A percentile compares a stretch with the other conserved stretches of the same genome.
These are phyloP conservation scores for Pseudopleuronectes americanus DNA, from an alignment of 2,797 vertebrate genomes.

Conservation along the genomic window DNA sequence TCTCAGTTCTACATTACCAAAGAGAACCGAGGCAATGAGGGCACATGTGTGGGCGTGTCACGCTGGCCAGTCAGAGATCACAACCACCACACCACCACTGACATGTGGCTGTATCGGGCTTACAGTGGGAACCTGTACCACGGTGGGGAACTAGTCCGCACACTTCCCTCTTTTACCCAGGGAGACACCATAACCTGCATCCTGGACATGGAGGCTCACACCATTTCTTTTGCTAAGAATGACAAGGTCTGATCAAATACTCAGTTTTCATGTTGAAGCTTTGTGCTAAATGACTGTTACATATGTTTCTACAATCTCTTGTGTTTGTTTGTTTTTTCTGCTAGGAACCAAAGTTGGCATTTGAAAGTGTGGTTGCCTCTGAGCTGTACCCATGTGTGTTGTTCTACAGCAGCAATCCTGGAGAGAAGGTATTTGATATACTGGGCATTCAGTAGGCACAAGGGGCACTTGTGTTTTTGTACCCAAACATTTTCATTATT, in stretches of 20 bases:
- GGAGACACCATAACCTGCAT: constrained; percentile 88
- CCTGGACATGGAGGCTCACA: constrained; percentile 88
- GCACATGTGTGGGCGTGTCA: constrained; percentile 85
- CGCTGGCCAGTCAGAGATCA: constrained; percentile 87
- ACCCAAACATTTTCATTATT: background rate
- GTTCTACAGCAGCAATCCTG: constrained; percentile 90
- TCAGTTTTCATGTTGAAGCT: background rate
- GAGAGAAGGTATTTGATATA: constrained; percentile 81
- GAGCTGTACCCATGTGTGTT: constrained; percentile 87
- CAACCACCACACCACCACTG: constrained; percentile 88
- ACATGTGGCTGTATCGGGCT: constrained; percentile 89
- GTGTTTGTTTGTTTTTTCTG: constrained; percentile 30
- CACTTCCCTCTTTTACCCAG: constrained; percentile 86
- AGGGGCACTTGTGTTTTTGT: background rate
- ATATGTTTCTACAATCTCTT: background rate
- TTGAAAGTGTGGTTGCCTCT: constrained; percentile 85
- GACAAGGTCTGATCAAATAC: constrained; percentile 78
- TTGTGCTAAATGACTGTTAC: background rate
- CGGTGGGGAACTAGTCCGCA: constrained; percentile 84
- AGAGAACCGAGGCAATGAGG: constrained; percentile 88
- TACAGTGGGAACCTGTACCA: constrained; percentile 89
- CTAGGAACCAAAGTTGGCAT: constrained; percentile 87
- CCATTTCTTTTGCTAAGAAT: constrained; percentile 87
- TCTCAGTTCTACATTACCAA: constrained; percentile 85
- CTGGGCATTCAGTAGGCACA: background rate